Percentiles rank a stretch among this genome's conserved stretches.
phyloP scores from a whole-genome alignment of 1,140 invertebrate species.

The Chrysomallon squamiferum region DNA sequence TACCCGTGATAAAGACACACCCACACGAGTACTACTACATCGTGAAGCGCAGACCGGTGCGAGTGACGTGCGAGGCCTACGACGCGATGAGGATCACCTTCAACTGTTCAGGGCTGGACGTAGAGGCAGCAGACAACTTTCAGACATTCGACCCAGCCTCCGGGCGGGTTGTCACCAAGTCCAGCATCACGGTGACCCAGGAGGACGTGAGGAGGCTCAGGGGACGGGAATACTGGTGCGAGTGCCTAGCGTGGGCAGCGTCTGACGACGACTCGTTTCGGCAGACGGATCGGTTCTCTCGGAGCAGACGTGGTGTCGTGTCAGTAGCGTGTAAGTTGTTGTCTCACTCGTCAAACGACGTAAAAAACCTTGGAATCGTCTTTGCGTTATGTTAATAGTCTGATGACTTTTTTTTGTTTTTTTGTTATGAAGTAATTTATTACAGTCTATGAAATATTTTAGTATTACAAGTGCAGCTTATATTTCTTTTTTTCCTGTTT shows the following conservation, averaged over 20 bases:
- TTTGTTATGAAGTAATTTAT: too few relatives aligned
- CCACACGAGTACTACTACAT: constrained; percentile 1
- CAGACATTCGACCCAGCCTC: neutral
- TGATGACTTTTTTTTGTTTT: too few relatives aligned
- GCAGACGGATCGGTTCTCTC: too few relatives aligned
- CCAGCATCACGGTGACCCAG: neutral
- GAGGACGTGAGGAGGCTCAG: neutral
- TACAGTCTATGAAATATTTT: too few relatives aligned
- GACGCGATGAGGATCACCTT: constrained; percentile 1
- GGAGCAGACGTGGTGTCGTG: too few relatives aligned
- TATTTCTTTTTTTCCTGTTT: too few relatives aligned
- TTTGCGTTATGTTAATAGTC: too few relatives aligned
- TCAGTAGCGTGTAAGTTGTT: too few relatives aligned
- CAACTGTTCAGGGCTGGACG: neutral
- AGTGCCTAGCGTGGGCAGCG: neutral
- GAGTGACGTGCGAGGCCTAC: neutral
- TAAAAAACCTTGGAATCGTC: too few relatives aligned
- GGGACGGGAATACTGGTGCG: constrained; percentile 2
- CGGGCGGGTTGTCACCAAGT: neutral
- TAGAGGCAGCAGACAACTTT: neutral
- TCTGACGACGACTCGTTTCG: neutral
- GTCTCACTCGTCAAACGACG: too few relatives aligned
- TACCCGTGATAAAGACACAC: neutral
- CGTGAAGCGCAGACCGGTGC: neutral
- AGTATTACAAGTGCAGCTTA: too few relatives aligned